Conservation (phyloP, 2,797 vertebrate genomes). For the Halcyon smyrnensis region DNA sequence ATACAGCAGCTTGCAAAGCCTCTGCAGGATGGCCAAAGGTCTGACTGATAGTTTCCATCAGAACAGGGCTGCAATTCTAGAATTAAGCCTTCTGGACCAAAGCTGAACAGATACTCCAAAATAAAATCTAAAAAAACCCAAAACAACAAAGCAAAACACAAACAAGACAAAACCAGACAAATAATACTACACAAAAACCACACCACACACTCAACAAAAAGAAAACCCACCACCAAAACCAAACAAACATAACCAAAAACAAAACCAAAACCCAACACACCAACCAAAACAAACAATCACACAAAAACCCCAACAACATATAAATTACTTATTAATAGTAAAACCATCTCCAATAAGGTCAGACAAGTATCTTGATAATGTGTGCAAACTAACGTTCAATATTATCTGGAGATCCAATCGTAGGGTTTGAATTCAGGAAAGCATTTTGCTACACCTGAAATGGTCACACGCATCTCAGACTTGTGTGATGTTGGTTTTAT, state of each 20-base stretch:
- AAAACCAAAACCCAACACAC: too few species aligned
- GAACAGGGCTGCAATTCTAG: neutral
- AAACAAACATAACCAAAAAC: too few species aligned
- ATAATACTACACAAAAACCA: too few species aligned
- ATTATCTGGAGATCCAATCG: neutral
- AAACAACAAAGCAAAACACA: too few species aligned
- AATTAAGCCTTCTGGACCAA: neutral
- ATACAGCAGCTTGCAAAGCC: neutral
- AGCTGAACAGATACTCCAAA: neutral
- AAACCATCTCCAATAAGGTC: neutral
- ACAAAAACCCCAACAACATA: too few species aligned
- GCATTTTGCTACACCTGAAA: neutral
- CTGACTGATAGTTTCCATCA: neutral
- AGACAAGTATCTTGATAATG: neutral
- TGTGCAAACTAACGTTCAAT: neutral
- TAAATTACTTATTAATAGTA: neutral
- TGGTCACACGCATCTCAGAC: neutral
- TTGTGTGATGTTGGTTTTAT: neutral
- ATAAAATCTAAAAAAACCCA: neutral
- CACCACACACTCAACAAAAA: too few species aligned
- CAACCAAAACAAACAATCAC: too few species aligned
- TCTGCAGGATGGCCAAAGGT: neutral
- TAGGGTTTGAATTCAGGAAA: neutral
- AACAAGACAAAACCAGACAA: too few species aligned
- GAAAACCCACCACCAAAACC: too few species aligned